Percentiles rank a stretch among this genome's conserved stretches.
Evolutionary conservation across 2,113 vertebrate genomes (phyloP).

Genomic region (Mustela nigripes): DNA sequence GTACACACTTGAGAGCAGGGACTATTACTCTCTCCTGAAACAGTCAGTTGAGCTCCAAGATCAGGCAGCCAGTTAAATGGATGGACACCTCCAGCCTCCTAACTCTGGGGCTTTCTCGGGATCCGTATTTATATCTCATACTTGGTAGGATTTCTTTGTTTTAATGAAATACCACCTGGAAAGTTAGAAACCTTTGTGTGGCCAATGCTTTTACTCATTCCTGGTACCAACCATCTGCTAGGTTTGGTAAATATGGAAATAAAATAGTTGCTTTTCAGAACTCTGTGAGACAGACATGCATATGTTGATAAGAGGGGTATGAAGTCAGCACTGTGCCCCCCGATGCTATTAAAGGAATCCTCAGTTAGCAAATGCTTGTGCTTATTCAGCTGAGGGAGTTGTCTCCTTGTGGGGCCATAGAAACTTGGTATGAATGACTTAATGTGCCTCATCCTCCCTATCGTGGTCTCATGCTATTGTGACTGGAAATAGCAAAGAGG

Average conservation of each 20-base stretch:
- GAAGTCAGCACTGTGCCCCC: not conserved
- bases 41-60: not conserved
- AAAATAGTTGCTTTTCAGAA: not conserved
- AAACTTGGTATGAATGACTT: constrained; percentile 65
- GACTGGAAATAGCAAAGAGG: constrained; percentile 56
- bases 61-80: not conserved
- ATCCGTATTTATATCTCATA: not conserved
- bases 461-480: constrained; percentile 58
- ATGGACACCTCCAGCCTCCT: not conserved
- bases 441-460: constrained; percentile 65
- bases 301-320: not conserved
- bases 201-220: constrained; percentile 55
- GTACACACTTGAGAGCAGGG: not conserved
- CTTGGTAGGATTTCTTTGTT: not conserved
- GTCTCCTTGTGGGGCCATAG: constrained; percentile 66
- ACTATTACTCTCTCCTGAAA: not conserved
- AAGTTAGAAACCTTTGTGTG: constrained; percentile 2
- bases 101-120: not conserved
- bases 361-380: constrained; percentile 63
- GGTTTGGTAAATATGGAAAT: not conserved
- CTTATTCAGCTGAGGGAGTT: constrained; percentile 74
- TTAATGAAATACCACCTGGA: constrained; percentile 12
- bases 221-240: not conserved
- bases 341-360: constrained; percentile 77
- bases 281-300: not conserved